A percentile compares a stretch with the other conserved stretches of the same genome.
These are phyloP conservation scores for Coelopa frigida DNA, from an alignment of 1,140 invertebrate genomes.

Conservation along the genomic window DNA sequence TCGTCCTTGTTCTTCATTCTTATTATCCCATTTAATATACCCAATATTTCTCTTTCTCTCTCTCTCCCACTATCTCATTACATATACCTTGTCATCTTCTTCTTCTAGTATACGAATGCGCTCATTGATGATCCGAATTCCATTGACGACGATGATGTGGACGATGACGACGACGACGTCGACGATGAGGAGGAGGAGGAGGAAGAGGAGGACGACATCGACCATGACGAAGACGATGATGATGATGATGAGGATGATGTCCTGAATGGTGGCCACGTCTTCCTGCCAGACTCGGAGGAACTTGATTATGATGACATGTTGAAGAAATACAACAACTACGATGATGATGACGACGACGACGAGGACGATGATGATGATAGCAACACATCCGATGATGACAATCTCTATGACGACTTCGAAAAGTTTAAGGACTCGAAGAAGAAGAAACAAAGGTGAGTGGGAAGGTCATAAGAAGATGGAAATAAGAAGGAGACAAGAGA, in stretches of 20 bases:
- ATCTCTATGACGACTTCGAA: conserved; percentile 32
- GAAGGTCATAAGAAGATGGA: too few relatives aligned
- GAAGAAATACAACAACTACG: conserved; percentile 2
- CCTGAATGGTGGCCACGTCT: neutral
- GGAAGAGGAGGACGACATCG: conserved; percentile 11
- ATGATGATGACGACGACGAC: conserved; percentile 12
- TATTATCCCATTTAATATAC: too few relatives aligned
- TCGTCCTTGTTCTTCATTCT: too few relatives aligned
- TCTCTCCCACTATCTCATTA: too few relatives aligned
- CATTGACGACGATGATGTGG: conserved; percentile 18
- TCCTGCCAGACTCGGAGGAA: neutral
- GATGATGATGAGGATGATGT: conserved; percentile 7
- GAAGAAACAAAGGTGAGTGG: conserved; percentile 23
- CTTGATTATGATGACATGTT: conserved; percentile 5
- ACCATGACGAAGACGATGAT: conserved; percentile 15
- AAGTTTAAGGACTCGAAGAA: conserved; percentile 31
- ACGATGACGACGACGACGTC: conserved; percentile 17
- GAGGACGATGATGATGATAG: conserved; percentile 8
- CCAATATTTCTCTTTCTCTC: too few relatives aligned
- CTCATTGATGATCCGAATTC: conserved; percentile 29
- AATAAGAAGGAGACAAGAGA: too few relatives aligned
- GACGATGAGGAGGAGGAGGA: conserved; percentile 12
- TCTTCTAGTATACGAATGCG: conserved; percentile 27
- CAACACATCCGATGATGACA: conserved; percentile 4
- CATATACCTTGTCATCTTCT: neutral